phyloP scores from a whole-genome alignment of 2,113 vertebrate genomes.

The Pica pica region DNA sequence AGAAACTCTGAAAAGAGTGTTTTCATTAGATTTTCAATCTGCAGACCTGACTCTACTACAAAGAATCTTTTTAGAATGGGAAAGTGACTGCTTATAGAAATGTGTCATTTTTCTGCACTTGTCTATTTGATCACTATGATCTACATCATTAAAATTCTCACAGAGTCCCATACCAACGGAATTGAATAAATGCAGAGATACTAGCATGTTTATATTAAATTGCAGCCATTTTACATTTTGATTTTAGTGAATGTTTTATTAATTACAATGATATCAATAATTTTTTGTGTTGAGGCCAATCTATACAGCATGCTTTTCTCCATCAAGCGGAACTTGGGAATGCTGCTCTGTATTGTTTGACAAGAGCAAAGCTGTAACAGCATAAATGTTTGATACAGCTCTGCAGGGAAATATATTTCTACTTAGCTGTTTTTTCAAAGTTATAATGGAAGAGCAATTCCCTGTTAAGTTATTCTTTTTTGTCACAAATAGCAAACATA shows the following conservation, averaged over 20 bases:
- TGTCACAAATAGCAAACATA: background rate
- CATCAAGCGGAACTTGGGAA: background rate
- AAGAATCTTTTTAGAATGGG: background rate
- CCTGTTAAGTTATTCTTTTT: background rate
- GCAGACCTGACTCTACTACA: background rate
- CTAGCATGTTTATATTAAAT: constrained; percentile 1
- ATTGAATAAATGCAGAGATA: background rate
- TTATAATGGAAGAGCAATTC: constrained; percentile 18
- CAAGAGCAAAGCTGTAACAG: constrained; percentile 34
- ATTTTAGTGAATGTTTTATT: constrained; percentile 49
- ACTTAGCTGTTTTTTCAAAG: constrained; percentile 7
- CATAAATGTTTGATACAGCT: constrained; percentile 55
- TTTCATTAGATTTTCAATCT: background rate
- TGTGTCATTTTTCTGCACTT: background rate
- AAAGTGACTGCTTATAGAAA: background rate
- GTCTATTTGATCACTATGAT: background rate
- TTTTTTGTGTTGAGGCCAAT: background rate
- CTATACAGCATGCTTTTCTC: background rate
- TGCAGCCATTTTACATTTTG: background rate
- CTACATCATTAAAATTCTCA: constrained; percentile 17
- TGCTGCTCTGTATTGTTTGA: constrained; percentile 29
- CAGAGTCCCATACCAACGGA: background rate
- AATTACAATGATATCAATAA: constrained; percentile 37
- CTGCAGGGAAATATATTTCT: constrained; percentile 44
- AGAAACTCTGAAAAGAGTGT: background rate